Base-by-base conservation (phyloP, 30 jellyfish, hydroid and myxozoan genomes). In the Aurelia sp. region DNA sequence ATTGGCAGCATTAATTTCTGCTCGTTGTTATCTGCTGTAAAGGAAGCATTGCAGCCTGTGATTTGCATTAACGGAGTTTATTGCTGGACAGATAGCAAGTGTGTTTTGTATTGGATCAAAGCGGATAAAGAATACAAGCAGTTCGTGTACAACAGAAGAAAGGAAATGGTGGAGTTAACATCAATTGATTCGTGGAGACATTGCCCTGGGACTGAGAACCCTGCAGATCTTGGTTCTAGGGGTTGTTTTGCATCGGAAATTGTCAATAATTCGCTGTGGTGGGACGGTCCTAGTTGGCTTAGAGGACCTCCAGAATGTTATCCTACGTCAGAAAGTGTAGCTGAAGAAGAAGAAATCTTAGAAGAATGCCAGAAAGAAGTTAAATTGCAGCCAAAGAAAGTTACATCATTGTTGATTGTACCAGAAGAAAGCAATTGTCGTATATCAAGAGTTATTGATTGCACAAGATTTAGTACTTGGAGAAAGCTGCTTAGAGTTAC, bases 271-370 rank as follows among this genome's bases (percentile, higher is more conserved):
- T 57, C 48, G 80, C 21, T 81, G 67, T 82, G 92, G 87, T 67
- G 92, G 86, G 72, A 82, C 7, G 92, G 87, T 16, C 92, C 78
- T 33, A 0, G 21, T 9, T 82, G 92, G 92, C 77, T 82, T 8
- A 50, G 72, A 41, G 90, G 82, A 11, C 65, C 90, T 30, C 83
- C 84, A n/a, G 82, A 80, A 35, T 53, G 57, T 10, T 80, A 80
- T 44, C 71, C 82, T 33, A 0, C 27, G 1, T 31, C 82, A 0
- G 66, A 35, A 41, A 27, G 65, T 8, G 60, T n/a, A 0, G 61
- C 0, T 8, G 27, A 13, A 50, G 90, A 80, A 21, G 33, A 63
- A 80, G 84, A 38, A 22, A 38, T 44, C 18, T 41, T 63, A 50
- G 33, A 38, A 30, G 73, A 63, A n/a, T 80, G 74, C 19, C 22